These are phyloP conservation scores for Leptura quadrifasciata DNA, from an alignment of 2,888 invertebrate species.

Conservation along the genomic window DNA sequence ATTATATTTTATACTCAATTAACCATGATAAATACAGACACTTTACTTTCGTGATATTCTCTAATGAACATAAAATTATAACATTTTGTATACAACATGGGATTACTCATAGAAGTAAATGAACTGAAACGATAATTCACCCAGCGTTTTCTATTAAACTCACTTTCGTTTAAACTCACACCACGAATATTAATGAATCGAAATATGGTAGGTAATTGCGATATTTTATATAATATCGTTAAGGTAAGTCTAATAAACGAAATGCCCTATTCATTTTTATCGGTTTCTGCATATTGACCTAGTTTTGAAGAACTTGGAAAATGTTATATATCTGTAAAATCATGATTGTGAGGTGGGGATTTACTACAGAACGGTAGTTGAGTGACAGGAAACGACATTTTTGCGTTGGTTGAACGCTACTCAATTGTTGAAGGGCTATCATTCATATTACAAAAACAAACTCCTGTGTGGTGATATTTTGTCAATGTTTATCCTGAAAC, in stretches of 20 bases:
- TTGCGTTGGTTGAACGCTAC: conserved; percentile 1
- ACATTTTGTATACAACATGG: conserved; percentile 11
- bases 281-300: conserved; percentile 31
- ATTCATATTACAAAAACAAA: too few species aligned
- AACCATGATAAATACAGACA: not conserved
- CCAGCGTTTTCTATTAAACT: conserved; percentile 21
- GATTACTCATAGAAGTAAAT: conserved; percentile 24
- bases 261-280: conserved; percentile 15
- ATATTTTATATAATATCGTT: conserved; percentile 31
- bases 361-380: too few species aligned
- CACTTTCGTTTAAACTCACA: conserved; percentile 29
- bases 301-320: conserved; percentile 25
- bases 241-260: conserved; percentile 26
- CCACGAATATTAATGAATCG: conserved; percentile 37
- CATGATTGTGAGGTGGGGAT: too few species aligned
- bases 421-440: not conserved
- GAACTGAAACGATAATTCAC: conserved; percentile 19
- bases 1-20: not conserved
- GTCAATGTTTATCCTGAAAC: too few species aligned
- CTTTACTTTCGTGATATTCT: not conserved
- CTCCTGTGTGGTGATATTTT: too few species aligned
- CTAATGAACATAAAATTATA: conserved; percentile 9
- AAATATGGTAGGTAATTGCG: conserved; percentile 32
- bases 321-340: too few species aligned
- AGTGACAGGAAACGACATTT: not conserved